A percentile compares a stretch with the other conserved stretches of the same genome.
Evolutionary conservation across 2,113 vertebrate genomes (phyloP).

Genomic region (Spilogale gracilis): DNA sequence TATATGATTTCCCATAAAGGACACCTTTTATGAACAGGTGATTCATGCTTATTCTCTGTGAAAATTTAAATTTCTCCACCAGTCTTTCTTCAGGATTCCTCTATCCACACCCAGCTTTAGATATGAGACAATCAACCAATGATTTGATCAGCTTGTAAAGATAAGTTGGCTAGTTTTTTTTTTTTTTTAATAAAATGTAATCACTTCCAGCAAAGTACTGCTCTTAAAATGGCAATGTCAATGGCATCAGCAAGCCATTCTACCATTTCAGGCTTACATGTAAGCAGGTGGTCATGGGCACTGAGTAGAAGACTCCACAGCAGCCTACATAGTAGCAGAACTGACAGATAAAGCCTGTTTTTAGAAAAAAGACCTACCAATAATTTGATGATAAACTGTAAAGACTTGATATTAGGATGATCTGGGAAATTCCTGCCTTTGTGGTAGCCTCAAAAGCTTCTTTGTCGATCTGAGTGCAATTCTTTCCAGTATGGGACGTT

Average conservation of each 20-base stretch:
- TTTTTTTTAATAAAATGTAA: neutral
- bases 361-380: neutral
- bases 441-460: constrained; percentile 4
- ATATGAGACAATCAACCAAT: neutral
- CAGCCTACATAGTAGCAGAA: neutral
- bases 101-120: neutral
- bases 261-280: neutral
- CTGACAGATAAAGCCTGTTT: neutral
- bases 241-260: neutral
- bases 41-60: neutral
- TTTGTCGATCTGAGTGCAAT: neutral
- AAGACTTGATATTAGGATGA: neutral
- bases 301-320: neutral
- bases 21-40: neutral
- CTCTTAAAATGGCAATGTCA: neutral
- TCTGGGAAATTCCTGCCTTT: constrained; percentile 33
- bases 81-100: neutral
- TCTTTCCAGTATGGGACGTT: constrained; percentile 11
- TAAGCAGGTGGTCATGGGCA: neutral
- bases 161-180: constrained; percentile 29
- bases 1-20: neutral
- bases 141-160: constrained; percentile 5
- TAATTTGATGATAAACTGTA: neutral
- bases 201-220: neutral
- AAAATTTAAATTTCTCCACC: constrained; percentile 1